Evolutionary conservation across 2,888 invertebrate species (phyloP).

Genomic region (Ophonus ardosiacus): DNA sequence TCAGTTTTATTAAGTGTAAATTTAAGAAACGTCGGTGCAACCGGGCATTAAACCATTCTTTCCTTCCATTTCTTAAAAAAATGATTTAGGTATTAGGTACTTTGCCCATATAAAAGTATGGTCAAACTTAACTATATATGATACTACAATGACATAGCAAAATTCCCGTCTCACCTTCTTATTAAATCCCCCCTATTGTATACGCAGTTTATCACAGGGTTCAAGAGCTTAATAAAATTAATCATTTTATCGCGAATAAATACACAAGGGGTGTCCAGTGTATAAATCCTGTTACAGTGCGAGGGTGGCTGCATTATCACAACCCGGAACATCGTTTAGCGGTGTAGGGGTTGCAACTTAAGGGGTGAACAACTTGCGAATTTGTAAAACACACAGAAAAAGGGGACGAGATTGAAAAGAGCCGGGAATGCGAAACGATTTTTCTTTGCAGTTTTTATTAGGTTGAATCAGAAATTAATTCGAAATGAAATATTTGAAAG

Average conservation of each 20-base stretch:
- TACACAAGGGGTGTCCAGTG: slow-evolving; percentile 47
- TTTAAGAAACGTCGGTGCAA: too few relatives aligned
- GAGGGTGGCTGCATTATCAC: slow-evolving; percentile 26
- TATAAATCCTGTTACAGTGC: slow-evolving; percentile 18
- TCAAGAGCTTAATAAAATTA: slow-evolving; percentile 44
- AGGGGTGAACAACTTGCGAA: slow-evolving; percentile 38
- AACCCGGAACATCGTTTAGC: slow-evolving; percentile 43
- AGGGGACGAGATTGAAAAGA: background rate
- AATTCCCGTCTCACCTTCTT: background rate
- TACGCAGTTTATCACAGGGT: slow-evolving; percentile 15
- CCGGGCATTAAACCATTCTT: too few relatives aligned
- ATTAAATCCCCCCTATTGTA: background rate
- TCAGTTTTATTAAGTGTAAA: too few relatives aligned
- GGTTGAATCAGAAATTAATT: background rate
- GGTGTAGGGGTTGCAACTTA: background rate
- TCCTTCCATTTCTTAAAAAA: too few relatives aligned
- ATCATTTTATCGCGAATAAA: slow-evolving; percentile 54
- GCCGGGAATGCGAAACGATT: background rate
- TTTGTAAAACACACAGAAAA: slow-evolving; percentile 40
- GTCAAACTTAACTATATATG: too few relatives aligned
- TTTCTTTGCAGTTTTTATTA: background rate
- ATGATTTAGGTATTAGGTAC: too few relatives aligned
- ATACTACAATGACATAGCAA: background rate
- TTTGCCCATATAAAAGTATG: too few relatives aligned
- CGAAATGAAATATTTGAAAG: too few relatives aligned